A percentile compares a stretch with the other conserved stretches of the same genome.
Evolutionary conservation across 2,797 vertebrate genomes (phyloP).

Genomic region (Alcedo atthis): DNA sequence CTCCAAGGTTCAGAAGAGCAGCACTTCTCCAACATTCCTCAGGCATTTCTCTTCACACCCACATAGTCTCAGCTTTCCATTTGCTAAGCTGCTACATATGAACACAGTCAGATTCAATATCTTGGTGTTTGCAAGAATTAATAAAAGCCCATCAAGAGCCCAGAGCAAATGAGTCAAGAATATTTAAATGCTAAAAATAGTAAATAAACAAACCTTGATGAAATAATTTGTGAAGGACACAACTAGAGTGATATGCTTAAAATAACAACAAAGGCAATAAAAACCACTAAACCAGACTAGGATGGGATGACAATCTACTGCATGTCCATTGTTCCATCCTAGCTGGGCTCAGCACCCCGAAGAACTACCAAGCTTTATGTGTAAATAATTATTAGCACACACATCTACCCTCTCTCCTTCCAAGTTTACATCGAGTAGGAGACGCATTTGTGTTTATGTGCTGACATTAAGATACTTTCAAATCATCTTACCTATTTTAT

Average conservation of each 20-base stretch:
- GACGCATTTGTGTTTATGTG: neutral
- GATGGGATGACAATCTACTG: neutral
- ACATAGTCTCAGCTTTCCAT: neutral
- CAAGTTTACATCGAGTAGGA: neutral
- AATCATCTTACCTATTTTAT: conserved; percentile 61
- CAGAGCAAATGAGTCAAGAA: neutral
- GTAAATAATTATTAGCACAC: neutral
- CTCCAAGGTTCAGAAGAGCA: neutral
- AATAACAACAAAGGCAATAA: neutral
- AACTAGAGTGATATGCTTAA: neutral
- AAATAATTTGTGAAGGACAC: neutral
- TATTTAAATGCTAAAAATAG: neutral
- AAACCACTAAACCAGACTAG: neutral
- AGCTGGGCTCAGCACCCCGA: neutral
- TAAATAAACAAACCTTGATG: neutral
- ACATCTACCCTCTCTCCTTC: neutral
- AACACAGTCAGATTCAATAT: neutral
- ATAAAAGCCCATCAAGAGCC: neutral
- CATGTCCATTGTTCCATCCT: neutral
- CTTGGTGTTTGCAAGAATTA: neutral
- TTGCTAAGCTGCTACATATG: neutral
- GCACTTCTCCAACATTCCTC: neutral
- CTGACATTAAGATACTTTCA: neutral
- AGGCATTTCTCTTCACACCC: neutral
- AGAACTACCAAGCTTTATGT: neutral